Conservation (phyloP, 1,140 invertebrate genomes). For the Pomacea maculata region DNA sequence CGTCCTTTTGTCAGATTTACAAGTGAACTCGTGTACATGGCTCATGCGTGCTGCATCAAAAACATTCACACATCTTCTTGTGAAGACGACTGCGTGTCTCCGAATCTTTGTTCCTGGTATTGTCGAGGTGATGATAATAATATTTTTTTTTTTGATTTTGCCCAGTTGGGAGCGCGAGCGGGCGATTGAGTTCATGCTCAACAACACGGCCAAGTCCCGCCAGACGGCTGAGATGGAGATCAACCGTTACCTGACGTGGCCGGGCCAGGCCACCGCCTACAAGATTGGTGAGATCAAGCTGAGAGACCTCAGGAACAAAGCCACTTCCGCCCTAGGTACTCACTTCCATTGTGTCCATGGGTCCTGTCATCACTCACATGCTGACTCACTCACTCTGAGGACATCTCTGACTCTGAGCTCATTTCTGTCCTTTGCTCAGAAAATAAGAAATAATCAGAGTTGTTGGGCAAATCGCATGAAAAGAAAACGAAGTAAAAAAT, state of each 20-base stretch:
- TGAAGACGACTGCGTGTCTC: not conserved
- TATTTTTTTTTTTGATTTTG: not conserved
- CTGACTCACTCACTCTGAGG: too few species aligned
- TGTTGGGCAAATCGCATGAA: too few species aligned
- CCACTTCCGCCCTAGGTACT: constrained; percentile 56
- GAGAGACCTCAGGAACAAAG: constrained; percentile 58
- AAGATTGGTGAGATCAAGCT: constrained; percentile 67
- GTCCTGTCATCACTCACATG: too few species aligned
- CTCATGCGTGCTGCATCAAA: not conserved
- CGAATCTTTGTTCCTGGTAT: not conserved
- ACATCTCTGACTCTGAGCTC: too few species aligned
- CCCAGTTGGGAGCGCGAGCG: constrained; percentile 60
- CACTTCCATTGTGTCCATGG: not conserved
- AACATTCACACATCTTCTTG: not conserved
- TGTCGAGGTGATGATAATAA: too few species aligned
- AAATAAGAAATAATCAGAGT: too few species aligned
- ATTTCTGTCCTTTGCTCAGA: too few species aligned
- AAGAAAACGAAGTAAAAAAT: too few species aligned
- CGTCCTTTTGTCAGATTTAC: constrained; percentile 4
- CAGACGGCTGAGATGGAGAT: constrained; percentile 58
- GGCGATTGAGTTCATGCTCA: constrained; percentile 62
- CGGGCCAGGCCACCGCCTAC: constrained; percentile 65
- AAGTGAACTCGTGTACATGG: not conserved
- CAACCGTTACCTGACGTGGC: constrained; percentile 66
- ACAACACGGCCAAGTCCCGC: constrained; percentile 51